phyloP scores from a whole-genome alignment of 2,888 invertebrate genomes.

The Julus scandinavius region DNA sequence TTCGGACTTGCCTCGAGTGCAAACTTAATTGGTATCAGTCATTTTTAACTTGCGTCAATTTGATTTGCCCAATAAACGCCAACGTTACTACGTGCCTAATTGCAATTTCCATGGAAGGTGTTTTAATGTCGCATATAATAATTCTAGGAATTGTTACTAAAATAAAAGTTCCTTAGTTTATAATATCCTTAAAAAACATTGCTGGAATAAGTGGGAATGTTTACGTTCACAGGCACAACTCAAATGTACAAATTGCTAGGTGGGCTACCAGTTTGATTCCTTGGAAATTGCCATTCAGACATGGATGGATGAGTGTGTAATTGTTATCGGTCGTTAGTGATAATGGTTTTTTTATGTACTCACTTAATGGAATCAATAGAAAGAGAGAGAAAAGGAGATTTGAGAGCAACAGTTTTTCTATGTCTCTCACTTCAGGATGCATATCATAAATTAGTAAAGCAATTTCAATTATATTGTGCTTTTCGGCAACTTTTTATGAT shows the following conservation, averaged over 20 bases:
- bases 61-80: background rate
- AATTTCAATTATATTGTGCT: background rate
- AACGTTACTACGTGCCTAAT: background rate
- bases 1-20: background rate
- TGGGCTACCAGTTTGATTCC: background rate
- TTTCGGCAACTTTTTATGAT: too few species aligned
- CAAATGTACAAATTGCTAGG: background rate
- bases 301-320: background rate
- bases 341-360: slow-evolving; percentile 1
- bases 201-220: background rate
- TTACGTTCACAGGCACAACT: background rate
- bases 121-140: background rate
- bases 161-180: background rate
- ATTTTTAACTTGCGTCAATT: background rate
- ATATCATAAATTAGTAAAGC: background rate
- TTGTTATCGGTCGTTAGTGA: background rate
- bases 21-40: background rate
- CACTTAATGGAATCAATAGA: background rate
- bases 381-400: background rate
- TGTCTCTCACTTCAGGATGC: background rate
- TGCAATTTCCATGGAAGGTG: background rate
- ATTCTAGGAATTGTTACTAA: background rate
- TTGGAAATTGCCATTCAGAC: background rate
- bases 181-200: background rate
- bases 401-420: background rate